These are phyloP conservation scores for Geotrupes spiniger DNA, from an alignment of 2,888 invertebrate genomes.

Conservation along the genomic window DNA sequence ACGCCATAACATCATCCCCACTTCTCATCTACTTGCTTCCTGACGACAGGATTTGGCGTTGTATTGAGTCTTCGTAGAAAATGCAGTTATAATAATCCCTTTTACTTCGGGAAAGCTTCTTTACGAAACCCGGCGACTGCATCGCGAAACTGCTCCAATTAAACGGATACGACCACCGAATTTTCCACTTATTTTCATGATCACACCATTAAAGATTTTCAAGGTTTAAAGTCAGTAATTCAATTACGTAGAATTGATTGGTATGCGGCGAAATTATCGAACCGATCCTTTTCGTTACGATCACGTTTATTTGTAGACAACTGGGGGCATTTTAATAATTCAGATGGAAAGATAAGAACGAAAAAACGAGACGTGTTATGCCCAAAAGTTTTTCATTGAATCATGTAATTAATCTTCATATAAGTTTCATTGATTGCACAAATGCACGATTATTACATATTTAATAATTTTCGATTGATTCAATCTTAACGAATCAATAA, in stretches of 20 bases:
- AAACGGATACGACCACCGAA: no score
- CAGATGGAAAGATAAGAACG: no score
- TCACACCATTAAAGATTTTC: conserved; percentile 14
- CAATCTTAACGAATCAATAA: no score
- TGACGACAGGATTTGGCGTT: conserved; percentile 23
- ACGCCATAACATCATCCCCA: conserved; percentile 24
- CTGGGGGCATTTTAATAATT: no score
- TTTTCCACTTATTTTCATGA: conserved; percentile 8
- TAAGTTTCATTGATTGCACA: no score
- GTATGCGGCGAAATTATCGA: conserved; percentile 11
- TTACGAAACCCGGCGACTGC: background rate
- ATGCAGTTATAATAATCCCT: conserved; percentile 11
- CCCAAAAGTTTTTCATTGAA: no score
- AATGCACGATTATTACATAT: no score
- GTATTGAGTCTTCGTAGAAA: conserved; percentile 20
- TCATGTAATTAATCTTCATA: no score
- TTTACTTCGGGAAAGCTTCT: conserved; percentile 11
- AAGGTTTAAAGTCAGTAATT: conserved; percentile 5
- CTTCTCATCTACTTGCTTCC: conserved; percentile 22
- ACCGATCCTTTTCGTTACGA: background rate
- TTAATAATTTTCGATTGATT: no score
- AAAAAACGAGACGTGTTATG: no score
- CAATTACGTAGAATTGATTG: conserved; percentile 8
- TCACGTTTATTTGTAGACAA: no score
- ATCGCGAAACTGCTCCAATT: background rate